A percentile compares a stretch with the other conserved stretches of the same genome.
Evolutionary conservation across 1,140 invertebrate genomes (phyloP).

Genomic region (Hylyphantes graminicola): DNA sequence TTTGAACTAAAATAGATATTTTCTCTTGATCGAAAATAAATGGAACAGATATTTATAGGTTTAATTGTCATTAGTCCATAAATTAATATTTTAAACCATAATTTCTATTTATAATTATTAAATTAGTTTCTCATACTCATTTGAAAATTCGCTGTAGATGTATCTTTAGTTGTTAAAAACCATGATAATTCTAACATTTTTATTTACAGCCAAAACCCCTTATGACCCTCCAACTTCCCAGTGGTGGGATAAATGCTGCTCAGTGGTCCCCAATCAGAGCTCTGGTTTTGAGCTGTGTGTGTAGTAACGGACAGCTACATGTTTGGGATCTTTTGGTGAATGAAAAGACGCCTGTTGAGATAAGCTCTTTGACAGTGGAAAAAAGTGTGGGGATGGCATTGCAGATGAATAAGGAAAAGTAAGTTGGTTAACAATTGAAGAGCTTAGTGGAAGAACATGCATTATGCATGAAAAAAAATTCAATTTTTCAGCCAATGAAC

Average conservation of each 20-base stretch:
- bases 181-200: background rate
- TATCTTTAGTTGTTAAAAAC: too few relatives aligned
- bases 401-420: constrained; percentile 42
- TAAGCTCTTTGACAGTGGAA: background rate
- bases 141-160: too few relatives aligned
- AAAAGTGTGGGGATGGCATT: constrained; percentile 23
- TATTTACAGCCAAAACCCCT: constrained; percentile 50
- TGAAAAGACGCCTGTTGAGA: constrained; percentile 20
- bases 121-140: too few relatives aligned
- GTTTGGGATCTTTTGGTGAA: constrained; percentile 44
- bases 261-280: constrained; percentile 57
- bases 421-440: background rate
- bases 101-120: too few relatives aligned
- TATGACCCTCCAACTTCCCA: constrained; percentile 27
- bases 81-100: too few relatives aligned
- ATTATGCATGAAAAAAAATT: too few relatives aligned
- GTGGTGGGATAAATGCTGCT: constrained; percentile 27
- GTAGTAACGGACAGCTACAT: constrained; percentile 37
- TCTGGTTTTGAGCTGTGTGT: constrained; percentile 33
- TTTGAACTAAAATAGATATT: too few relatives aligned
- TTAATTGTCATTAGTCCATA: too few relatives aligned
- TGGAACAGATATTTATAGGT: background rate
- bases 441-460: too few relatives aligned
- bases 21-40: background rate
- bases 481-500: too few relatives aligned